Conservation (phyloP, 2,888 invertebrate species). For the Gibbula magus region DNA sequence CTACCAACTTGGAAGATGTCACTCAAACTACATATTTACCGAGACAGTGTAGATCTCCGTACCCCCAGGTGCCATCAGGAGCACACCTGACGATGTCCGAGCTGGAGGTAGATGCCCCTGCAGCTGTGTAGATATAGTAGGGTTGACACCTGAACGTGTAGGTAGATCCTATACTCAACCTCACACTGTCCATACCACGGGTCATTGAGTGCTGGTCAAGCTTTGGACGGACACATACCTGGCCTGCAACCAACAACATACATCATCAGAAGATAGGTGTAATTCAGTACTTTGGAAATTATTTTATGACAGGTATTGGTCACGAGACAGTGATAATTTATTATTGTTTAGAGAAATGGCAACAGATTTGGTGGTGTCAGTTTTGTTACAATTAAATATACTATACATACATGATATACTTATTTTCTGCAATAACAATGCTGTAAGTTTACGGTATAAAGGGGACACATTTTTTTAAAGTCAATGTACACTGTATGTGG, state of each 20-base stretch:
- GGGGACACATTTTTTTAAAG: no score
- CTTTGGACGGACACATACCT: background rate
- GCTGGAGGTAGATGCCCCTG: constrained; percentile 88
- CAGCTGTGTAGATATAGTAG: constrained; percentile 76
- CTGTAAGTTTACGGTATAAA: no score
- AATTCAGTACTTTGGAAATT: no score
- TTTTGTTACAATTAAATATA: no score
- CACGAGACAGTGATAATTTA: no score
- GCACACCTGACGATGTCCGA: constrained; percentile 96
- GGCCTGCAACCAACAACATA: background rate
- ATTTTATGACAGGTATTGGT: no score
- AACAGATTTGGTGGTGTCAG: no score
- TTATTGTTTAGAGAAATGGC: no score
- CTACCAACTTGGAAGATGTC: background rate
- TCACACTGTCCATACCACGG: background rate
- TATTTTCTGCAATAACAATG: no score
- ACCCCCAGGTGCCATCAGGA: constrained; percentile 96
- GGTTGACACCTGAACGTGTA: constrained; percentile 39
- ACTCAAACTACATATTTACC: constrained; percentile 28
- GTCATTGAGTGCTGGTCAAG: background rate
- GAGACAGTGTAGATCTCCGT: constrained; percentile 86
- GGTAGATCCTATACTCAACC: constrained; percentile 5
- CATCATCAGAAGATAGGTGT: no score
- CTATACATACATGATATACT: no score
- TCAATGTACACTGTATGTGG: no score